A percentile compares a stretch with the other conserved stretches of the same genome.
Conservation (phyloP, 1,140 invertebrate species). For the Drosophila bocqueti region DNA sequence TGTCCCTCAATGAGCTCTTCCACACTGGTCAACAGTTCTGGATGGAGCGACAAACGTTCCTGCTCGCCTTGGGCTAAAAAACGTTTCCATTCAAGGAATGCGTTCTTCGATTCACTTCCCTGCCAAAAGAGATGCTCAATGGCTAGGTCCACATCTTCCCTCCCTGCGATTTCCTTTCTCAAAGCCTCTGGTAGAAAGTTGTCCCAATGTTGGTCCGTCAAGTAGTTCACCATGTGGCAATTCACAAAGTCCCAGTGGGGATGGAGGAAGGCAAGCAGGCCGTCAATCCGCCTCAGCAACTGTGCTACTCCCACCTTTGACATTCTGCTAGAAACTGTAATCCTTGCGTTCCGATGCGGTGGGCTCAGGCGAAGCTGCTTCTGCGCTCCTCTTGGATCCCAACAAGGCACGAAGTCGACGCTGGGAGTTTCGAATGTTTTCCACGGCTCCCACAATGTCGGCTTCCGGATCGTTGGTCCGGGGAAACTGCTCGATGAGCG, state of each 20-base stretch:
- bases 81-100: slow-evolving; percentile 46
- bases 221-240: slow-evolving; percentile 93
- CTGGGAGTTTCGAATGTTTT: slow-evolving; percentile 88
- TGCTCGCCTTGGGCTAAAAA: slow-evolving; percentile 59
- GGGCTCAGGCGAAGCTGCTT: not conserved
- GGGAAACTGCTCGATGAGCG: slow-evolving; percentile 89
- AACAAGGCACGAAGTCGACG: slow-evolving; percentile 89
- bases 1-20: slow-evolving; percentile 57
- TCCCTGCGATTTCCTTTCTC: slow-evolving; percentile 85
- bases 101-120: slow-evolving; percentile 15
- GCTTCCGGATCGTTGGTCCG: slow-evolving; percentile 87
- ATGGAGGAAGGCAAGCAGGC: slow-evolving; percentile 87
- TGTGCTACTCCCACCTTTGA: slow-evolving; percentile 35
- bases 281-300: slow-evolving; percentile 86
- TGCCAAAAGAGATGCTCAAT: slow-evolving; percentile 70
- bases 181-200: slow-evolving; percentile 87
- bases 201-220: slow-evolving; percentile 90
- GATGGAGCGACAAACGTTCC: slow-evolving; percentile 74
- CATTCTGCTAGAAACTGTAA: slow-evolving; percentile 71
- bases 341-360: slow-evolving; percentile 51
- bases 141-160: slow-evolving; percentile 41
- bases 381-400: slow-evolving; percentile 84
- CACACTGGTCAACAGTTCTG: slow-evolving; percentile 84
- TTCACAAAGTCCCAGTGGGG: slow-evolving; percentile 88
- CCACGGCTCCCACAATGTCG: slow-evolving; percentile 88